phyloP scores from a whole-genome alignment of 2,113 vertebrate genomes.

The Numenius arquata region DNA sequence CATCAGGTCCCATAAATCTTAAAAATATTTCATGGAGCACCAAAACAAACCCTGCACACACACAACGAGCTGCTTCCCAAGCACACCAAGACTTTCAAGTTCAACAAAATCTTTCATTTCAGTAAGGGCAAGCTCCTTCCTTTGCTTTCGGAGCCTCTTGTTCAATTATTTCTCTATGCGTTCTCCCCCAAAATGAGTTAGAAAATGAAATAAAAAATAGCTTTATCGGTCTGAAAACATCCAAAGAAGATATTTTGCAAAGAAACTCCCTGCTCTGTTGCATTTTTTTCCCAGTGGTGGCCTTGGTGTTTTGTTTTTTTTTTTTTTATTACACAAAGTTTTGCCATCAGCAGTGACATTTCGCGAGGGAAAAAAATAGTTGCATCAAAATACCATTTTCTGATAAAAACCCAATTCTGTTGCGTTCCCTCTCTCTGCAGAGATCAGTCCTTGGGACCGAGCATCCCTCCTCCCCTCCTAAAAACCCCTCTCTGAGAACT shows the following conservation, averaged over 20 bases:
- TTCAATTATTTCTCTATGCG: background rate
- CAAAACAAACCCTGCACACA: background rate
- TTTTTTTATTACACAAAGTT: background rate
- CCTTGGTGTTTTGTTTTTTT: accelerated
- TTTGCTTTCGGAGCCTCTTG: background rate
- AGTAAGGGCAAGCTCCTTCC: background rate
- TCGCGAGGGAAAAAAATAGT: background rate
- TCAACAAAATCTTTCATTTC: background rate
- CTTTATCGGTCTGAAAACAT: background rate
- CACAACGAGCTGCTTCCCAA: background rate
- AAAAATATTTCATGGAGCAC: background rate
- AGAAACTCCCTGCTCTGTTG: background rate
- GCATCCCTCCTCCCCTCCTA: background rate
- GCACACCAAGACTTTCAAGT: background rate
- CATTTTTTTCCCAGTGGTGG: background rate
- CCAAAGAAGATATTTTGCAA: background rate
- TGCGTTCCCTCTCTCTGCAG: background rate
- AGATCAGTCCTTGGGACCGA: background rate
- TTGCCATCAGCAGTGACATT: background rate
- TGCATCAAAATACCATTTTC: background rate
- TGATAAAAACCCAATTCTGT: background rate
- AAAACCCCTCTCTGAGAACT: background rate
- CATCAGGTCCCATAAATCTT: background rate
- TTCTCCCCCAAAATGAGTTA: background rate
- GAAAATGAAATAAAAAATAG: background rate